phyloP scores from a whole-genome alignment of 1,140 invertebrate species.

The Atta cephalotes region DNA sequence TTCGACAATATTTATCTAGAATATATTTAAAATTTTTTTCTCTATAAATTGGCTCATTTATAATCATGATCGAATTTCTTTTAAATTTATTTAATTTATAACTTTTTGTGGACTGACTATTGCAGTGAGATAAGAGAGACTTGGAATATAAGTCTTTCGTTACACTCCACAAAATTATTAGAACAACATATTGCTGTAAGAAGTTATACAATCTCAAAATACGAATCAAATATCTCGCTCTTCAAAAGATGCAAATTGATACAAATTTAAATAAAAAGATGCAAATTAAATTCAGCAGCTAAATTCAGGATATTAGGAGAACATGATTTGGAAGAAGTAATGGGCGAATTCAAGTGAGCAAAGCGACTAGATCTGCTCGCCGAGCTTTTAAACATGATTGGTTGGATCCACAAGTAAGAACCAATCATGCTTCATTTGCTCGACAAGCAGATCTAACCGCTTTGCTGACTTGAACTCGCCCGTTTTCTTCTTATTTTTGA shows the following conservation, averaged over 20 bases:
- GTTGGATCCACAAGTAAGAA: too few relatives aligned
- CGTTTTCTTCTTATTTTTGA: neutral
- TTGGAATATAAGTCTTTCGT: neutral
- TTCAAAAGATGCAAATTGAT: neutral
- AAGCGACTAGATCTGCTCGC: too few relatives aligned
- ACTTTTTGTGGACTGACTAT: neutral
- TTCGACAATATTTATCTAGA: neutral
- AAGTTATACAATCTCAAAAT: neutral
- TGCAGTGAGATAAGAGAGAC: neutral
- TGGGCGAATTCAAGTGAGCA: too few relatives aligned
- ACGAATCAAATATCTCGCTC: neutral
- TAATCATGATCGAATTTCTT: neutral
- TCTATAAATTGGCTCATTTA: neutral
- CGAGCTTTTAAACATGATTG: too few relatives aligned
- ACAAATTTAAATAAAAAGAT: neutral
- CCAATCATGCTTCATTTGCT: too few relatives aligned
- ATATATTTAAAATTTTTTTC: neutral
- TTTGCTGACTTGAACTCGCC: too few relatives aligned
- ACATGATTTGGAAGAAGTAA: conserved; percentile 12
- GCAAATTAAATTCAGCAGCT: conserved; percentile 11
- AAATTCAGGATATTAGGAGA: conserved; percentile 10
- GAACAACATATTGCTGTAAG: neutral
- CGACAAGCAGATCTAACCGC: too few relatives aligned
- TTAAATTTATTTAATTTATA: conserved; percentile 4
- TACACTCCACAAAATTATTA: conserved; percentile 12